Conservation (phyloP, 2,797 vertebrate species). For the Leucoraja ocellata region DNA sequence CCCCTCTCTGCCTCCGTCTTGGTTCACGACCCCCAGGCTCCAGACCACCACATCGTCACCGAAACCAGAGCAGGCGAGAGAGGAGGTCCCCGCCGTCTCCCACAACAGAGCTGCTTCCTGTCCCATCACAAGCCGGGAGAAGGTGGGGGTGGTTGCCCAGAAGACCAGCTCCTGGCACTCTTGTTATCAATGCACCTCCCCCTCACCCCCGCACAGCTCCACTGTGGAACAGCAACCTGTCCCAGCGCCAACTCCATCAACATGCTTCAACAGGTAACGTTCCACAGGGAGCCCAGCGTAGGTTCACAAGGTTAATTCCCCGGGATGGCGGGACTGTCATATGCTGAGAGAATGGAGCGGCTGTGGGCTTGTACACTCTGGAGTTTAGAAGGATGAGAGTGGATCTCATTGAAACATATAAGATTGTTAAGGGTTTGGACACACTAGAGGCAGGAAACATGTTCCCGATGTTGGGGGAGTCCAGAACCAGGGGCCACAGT, state of each 20-base stretch:
- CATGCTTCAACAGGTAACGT: constrained; percentile 30
- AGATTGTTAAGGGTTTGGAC: too few species aligned
- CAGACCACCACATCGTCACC: constrained; percentile 43
- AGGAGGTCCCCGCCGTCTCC: constrained; percentile 57
- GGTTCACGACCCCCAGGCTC: too few species aligned
- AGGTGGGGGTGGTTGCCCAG: constrained; percentile 59
- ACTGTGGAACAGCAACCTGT: constrained; percentile 65
- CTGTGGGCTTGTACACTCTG: too few species aligned
- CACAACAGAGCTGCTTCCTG: constrained; percentile 62
- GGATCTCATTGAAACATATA: too few species aligned
- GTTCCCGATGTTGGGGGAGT: too few species aligned
- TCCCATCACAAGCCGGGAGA: constrained; percentile 70
- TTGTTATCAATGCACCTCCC: constrained; percentile 48
- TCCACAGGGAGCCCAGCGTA: too few species aligned
- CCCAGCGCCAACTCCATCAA: constrained; percentile 52
- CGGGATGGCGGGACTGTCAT: too few species aligned
- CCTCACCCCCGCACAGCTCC: constrained; percentile 52
- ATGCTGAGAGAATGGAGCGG: too few species aligned
- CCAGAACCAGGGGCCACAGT: too few species aligned
- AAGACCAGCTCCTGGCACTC: constrained; percentile 54
- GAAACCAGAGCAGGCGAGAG: constrained; percentile 51
- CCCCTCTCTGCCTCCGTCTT: constrained; percentile 47
- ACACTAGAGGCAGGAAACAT: too few species aligned
- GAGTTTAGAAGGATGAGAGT: too few species aligned
- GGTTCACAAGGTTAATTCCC: too few species aligned